Base-by-base conservation (phyloP, 2,888 invertebrate genomes). In the Drosophila heteroneura region DNA sequence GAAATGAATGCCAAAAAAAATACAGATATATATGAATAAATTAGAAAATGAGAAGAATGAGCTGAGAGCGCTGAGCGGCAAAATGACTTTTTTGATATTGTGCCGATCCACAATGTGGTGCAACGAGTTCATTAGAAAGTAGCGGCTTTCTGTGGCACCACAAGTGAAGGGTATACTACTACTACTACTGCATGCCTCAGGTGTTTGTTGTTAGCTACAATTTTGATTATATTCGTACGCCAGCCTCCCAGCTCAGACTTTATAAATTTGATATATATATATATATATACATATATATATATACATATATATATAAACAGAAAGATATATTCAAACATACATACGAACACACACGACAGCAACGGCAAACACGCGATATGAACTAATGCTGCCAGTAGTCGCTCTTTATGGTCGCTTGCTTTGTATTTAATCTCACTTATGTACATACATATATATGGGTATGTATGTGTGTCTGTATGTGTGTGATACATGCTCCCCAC, bases 51-150 rank as follows among this genome's bases (percentile, higher is more conserved):
- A 26, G 49, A 37, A 37, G 28, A 52, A 53, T n/a, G 22, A 7
- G 32, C 30, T 22, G 47, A 37, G 63, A 58, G 64, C 37, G 39
- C 26, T 58, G 51, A 69, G 67, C 56, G 47, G 59, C 41, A 52
- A 54, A 54, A 54, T 57, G 54, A 56, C 52, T 70, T 60, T 16
- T 39, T 33, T 10, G 53, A 71, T 56, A 41, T 26, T 35, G 12
- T 22, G 52, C 28, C 39, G 58, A 81, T 77, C 62, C 4, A 44
- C 69, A 73, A 54, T 73, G 10, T 10, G 59, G 61, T 63, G 77
- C 66, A 73, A 56, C 65, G 56, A 69, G 77, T 85, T 84, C 65
- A 84, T 86, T 85, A 82, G 85, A 89, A 89, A 89, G 88, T 75
- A 79, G 80, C 70, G 63, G 67, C 79, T 79, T 79, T 83, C 65